These are phyloP conservation scores for Paedocypris sp. DNA, from an alignment of 2,113 vertebrate genomes.

Conservation along the genomic window DNA sequence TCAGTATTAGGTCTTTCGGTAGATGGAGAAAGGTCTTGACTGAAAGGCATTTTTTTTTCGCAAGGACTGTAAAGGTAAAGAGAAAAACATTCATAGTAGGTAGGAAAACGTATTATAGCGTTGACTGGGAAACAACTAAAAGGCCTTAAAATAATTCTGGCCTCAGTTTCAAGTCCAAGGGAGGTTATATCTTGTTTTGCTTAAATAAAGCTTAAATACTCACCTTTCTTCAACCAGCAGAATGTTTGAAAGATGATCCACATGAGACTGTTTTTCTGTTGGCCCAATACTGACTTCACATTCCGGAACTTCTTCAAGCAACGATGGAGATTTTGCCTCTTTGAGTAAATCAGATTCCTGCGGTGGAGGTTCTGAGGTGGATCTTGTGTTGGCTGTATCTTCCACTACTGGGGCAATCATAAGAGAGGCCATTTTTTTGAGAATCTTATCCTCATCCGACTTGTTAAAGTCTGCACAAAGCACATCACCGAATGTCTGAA, in stretches of 20 bases:
- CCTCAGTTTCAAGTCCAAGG: no score
- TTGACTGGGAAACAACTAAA: no score
- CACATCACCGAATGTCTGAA: not conserved
- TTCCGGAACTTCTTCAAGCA: not conserved
- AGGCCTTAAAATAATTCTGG: no score
- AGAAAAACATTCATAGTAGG: no score
- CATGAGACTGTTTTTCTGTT: not conserved
- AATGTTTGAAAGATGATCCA: not conserved
- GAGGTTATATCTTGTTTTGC: no score
- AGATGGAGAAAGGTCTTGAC: not conserved
- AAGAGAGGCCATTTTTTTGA: constrained; percentile 34
- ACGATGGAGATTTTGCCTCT: not conserved
- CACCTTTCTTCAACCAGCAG: not conserved
- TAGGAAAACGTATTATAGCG: no score
- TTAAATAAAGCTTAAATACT: no score
- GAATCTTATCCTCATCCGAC: constrained; percentile 46
- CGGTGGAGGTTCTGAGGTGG: not conserved
- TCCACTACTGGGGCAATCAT: not conserved
- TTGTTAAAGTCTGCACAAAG: constrained; percentile 37
- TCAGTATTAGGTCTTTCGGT: not conserved
- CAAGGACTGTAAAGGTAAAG: no score
- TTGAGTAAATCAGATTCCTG: not conserved
- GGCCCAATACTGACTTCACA: not conserved
- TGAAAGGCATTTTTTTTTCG: not conserved
- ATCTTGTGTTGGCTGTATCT: not conserved